phyloP scores from a whole-genome alignment of 2,888 invertebrate species.

The Cephus nigrinus region DNA sequence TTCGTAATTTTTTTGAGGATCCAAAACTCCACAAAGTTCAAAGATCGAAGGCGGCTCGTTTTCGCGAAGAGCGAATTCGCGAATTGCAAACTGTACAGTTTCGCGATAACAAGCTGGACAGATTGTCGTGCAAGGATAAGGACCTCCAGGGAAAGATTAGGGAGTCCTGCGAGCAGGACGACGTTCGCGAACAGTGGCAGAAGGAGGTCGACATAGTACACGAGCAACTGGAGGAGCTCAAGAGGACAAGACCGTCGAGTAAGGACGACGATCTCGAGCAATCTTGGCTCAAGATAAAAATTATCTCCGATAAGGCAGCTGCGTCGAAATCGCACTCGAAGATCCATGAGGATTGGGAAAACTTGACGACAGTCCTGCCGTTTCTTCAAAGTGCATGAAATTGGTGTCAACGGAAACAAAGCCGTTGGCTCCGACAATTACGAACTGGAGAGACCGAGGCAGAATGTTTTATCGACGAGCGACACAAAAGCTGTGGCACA shows the following conservation, averaged over 20 bases:
- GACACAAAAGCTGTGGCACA: too few species aligned
- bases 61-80: background rate
- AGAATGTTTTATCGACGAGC: too few species aligned
- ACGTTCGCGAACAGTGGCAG: constrained; percentile 19
- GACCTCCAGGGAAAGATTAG: background rate
- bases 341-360: constrained; percentile 11
- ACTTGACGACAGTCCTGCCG: constrained; percentile 5
- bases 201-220: constrained; percentile 18
- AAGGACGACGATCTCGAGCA: background rate
- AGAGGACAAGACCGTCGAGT: constrained; percentile 7
- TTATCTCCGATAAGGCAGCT: constrained; percentile 6
- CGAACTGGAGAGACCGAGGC: too few species aligned
- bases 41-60: background rate
- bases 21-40: background rate
- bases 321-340: background rate
- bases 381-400: background rate
- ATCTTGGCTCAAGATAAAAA: constrained; percentile 9
- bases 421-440: too few species aligned
- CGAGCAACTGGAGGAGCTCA: constrained; percentile 15
- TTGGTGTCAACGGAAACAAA: too few species aligned
- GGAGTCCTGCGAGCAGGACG: constrained; percentile 19
- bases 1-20: background rate
- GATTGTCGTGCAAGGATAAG: background rate
- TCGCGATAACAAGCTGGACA: background rate
- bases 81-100: background rate